Evolutionary conservation across 2,797 vertebrate species (phyloP).

Genomic region (Cuniculus paca): DNA sequence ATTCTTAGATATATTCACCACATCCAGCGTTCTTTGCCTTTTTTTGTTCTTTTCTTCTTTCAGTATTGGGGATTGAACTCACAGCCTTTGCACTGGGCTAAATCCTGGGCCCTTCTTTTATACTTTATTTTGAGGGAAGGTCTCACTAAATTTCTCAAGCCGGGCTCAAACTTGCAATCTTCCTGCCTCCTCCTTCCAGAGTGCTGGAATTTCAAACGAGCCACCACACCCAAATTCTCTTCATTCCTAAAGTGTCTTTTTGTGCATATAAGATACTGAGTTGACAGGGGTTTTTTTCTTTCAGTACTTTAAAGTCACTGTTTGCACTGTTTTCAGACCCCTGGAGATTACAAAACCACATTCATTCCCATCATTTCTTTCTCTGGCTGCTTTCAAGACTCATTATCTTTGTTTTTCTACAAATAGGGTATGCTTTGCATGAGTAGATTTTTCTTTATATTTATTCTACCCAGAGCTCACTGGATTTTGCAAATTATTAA

Average conservation of each 20-base stretch:
- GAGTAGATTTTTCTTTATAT: neutral
- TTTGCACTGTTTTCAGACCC: neutral
- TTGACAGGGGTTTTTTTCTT: neutral
- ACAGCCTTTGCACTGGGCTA: neutral
- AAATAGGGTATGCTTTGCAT: neutral
- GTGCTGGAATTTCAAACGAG: neutral
- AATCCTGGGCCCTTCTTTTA: neutral
- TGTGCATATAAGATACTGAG: neutral
- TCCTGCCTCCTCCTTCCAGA: neutral
- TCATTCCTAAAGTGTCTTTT: neutral
- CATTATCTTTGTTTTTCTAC: neutral
- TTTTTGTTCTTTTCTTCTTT: too few species aligned
- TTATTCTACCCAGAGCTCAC: neutral
- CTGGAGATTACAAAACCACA: neutral
- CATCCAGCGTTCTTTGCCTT: neutral
- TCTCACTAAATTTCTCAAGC: neutral
- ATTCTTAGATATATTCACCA: neutral
- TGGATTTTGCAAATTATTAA: constrained; percentile 14
- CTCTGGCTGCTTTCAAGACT: neutral
- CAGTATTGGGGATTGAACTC: neutral
- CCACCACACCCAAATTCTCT: too few species aligned
- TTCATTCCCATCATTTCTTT: neutral
- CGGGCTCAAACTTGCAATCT: neutral
- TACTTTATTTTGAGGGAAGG: neutral
- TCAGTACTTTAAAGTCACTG: neutral